Evolutionary conservation across 2,888 invertebrate genomes (phyloP).

Genomic region (Smittia aterrima): DNA sequence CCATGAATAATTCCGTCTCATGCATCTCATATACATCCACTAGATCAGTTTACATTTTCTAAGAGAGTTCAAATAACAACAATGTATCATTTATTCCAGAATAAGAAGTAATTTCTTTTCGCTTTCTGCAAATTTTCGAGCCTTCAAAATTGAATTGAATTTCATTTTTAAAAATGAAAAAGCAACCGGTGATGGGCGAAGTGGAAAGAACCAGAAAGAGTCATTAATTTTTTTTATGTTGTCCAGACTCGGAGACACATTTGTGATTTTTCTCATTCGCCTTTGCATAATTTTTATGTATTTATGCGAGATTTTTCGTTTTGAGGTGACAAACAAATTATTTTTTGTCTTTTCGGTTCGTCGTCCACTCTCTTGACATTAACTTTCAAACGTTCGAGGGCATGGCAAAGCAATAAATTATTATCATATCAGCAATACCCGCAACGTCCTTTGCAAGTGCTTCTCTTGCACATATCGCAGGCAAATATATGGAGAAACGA

Average conservation of each 20-base stretch:
- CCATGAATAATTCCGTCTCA: conserved; percentile 9
- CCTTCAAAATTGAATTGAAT: too few species aligned
- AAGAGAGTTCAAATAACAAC: too few species aligned
- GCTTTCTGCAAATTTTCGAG: too few species aligned
- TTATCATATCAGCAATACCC: neutral
- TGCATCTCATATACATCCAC: neutral
- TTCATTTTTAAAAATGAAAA: too few species aligned
- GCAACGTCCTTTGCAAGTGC: neutral
- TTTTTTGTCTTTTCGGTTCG: neutral
- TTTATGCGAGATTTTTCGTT: neutral
- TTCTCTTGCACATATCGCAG: neutral
- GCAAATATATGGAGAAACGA: neutral
- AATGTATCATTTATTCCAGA: too few species aligned
- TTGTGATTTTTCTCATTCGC: neutral
- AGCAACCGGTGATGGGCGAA: neutral
- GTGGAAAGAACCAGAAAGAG: neutral
- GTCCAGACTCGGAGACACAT: neutral
- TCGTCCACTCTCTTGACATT: too few species aligned
- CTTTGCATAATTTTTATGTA: conserved; percentile 6
- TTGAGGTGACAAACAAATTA: conserved; percentile 11
- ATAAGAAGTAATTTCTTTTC: too few species aligned
- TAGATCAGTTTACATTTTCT: too few species aligned
- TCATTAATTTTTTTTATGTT: conserved; percentile 4
- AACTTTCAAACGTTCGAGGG: neutral
- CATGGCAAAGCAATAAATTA: neutral